Evolutionary conservation across 1,140 invertebrate genomes (phyloP).

Genomic region (Euborellia annulipes): DNA sequence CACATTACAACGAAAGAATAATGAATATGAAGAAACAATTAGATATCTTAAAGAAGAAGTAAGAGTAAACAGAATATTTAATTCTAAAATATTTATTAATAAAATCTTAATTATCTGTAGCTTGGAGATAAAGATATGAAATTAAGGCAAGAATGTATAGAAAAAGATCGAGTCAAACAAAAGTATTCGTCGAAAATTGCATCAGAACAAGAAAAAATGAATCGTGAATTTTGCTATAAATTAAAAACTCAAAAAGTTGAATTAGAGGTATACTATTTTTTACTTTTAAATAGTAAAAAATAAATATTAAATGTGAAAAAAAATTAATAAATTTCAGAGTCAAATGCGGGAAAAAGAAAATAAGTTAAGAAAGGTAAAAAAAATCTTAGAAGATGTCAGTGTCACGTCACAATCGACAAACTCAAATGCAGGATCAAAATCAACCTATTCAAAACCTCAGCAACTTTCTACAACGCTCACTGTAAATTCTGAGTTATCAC

Average conservation of each 20-base stretch:
- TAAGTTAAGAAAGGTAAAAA: conserved; percentile 27
- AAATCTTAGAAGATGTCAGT: conserved; percentile 26
- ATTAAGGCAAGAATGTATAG: conserved; percentile 51
- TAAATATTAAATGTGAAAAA: too few relatives aligned
- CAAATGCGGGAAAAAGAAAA: conserved; percentile 37
- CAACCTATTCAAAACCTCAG: conserved; percentile 16
- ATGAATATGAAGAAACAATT: conserved; percentile 23
- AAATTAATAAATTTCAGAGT: too few relatives aligned
- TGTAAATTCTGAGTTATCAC: too few relatives aligned
- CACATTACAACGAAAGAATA: conserved; percentile 32
- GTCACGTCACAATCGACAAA: conserved; percentile 13
- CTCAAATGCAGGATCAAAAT: conserved; percentile 34
- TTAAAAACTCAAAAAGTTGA: conserved; percentile 48
- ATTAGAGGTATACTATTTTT: conserved; percentile 29
- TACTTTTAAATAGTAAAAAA: background rate
- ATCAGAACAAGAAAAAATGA: conserved; percentile 49
- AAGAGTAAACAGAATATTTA: too few relatives aligned
- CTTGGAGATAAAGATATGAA: conserved; percentile 49
- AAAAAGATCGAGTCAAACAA: conserved; percentile 58
- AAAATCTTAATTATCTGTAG: background rate
- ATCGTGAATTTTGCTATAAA: conserved; percentile 42
- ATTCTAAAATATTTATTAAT: background rate
- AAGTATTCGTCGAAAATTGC: conserved; percentile 53
- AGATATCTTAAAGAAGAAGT: conserved; percentile 8
- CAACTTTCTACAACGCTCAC: too few relatives aligned